phyloP scores from a whole-genome alignment of 2,888 invertebrate species.

The Formica aserva region DNA sequence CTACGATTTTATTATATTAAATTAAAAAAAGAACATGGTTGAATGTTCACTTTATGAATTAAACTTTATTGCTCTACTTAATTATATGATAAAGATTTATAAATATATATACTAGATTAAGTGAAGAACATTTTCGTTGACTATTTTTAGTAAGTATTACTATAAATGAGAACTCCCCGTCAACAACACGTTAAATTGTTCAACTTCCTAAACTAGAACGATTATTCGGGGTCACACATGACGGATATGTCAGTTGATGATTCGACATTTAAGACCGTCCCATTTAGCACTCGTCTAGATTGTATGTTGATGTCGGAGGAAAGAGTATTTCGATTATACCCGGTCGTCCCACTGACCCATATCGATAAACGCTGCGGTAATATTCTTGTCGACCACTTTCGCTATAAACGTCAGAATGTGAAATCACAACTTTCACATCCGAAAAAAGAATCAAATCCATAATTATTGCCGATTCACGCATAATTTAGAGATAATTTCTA shows the following conservation, averaged over 20 bases:
- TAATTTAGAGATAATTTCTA: not conserved
- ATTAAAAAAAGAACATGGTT: not conserved
- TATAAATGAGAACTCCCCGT: not conserved
- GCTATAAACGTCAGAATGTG: constrained; percentile 35
- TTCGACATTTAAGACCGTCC: constrained; percentile 28
- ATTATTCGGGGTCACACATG: constrained; percentile 16
- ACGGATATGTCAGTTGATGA: constrained; percentile 27
- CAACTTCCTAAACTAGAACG: constrained; percentile 25
- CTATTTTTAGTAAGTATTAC: not conserved
- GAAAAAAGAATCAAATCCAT: not conserved
- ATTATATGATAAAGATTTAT: not conserved
- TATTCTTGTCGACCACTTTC: constrained; percentile 55
- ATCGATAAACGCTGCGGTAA: constrained; percentile 50
- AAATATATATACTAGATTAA: not conserved
- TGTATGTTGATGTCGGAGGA: constrained; percentile 10
- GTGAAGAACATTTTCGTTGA: not conserved
- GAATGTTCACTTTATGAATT: not conserved
- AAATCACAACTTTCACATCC: constrained; percentile 50
- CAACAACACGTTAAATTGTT: constrained; percentile 6
- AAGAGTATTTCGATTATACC: constrained; percentile 57
- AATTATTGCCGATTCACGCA: not conserved
- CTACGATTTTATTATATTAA: not conserved
- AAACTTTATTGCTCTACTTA: not conserved
- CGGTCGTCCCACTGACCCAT: constrained; percentile 59
- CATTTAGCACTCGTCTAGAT: constrained; percentile 6